Percentiles rank a stretch among this genome's conserved stretches.
These are phyloP conservation scores for Tachysurus vachellii DNA, from an alignment of 2,113 vertebrate species.

Conservation along the genomic window DNA sequence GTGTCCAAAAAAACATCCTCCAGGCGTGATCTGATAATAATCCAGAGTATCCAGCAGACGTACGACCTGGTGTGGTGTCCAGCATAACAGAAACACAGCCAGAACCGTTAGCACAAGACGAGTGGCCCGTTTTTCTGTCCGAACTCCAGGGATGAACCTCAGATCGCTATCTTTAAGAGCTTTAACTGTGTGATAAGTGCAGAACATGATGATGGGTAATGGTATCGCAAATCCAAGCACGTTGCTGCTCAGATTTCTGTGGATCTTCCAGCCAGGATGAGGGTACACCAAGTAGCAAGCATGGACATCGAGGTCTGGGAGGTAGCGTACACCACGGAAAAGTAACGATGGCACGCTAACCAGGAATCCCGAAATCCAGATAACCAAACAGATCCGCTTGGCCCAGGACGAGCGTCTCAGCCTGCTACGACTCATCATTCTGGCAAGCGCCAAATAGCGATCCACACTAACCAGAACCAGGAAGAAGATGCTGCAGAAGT, in stretches of 20 bases:
- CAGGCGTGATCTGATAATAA: conserved; percentile 47
- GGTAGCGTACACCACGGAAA: conserved; percentile 42
- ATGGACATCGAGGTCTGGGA: conserved; percentile 23
- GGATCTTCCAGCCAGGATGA: conserved; percentile 55
- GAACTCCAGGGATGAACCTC: conserved; percentile 63
- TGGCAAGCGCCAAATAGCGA: conserved; percentile 69
- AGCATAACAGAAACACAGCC: conserved; percentile 79
- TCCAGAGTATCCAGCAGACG: conserved; percentile 75
- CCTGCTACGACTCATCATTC: conserved; percentile 57
- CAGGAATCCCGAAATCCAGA: conserved; percentile 58
- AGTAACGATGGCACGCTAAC: conserved; percentile 55
- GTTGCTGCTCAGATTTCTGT: conserved; percentile 60
- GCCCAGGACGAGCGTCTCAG: conserved; percentile 60
- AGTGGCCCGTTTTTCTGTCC: conserved; percentile 77
- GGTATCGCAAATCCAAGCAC: conserved; percentile 67
- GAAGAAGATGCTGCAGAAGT: conserved; percentile 66
- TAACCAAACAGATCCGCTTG: conserved; percentile 58
- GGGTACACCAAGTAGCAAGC: conserved; percentile 69
- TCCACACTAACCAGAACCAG: conserved; percentile 69
- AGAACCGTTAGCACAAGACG: conserved; percentile 79
- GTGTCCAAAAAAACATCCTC: conserved; percentile 56
- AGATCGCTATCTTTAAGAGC: conserved; percentile 64
- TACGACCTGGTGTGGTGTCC: conserved; percentile 82
- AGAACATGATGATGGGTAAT: conserved; percentile 56
- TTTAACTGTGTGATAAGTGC: conserved; percentile 61